Evolutionary conservation across 2,888 invertebrate species (phyloP), one percentile per base, ranked within the genome.

Genomic region (Plutella xylostella): DNA sequence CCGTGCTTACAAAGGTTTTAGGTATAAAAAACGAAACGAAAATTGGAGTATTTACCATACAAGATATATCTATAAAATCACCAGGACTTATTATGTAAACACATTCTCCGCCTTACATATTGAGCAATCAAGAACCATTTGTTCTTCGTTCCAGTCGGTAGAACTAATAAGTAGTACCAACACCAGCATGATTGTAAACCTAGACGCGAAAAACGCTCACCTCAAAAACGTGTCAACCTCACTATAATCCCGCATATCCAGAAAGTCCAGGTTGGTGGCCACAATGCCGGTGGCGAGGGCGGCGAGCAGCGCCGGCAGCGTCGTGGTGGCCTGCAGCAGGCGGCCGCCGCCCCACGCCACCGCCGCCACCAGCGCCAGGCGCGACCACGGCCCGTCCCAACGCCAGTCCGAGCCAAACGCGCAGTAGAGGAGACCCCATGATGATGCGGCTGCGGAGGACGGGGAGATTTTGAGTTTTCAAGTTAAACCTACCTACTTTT

Each of bases 221-320:
- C 82, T 74, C 50, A 83, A 58, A 55, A 77, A 74, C 12, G 55
- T 52, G 48, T 83, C 83, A 14, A 80, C 55, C 4, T 72, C 57
- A 2, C 65, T 63, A 45, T 68, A 69, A 2, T 72, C 53, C 42
- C 73, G 55, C 76, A 83, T 82, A 34, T 80, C 72, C 1, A 83
- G 63, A 15, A 74, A 67, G 1, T 63, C 71, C 1, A 77, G 46
- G 45, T 80, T 64, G 14, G 76, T 62, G 1, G 76, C 79, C 0
- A 72, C 54, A 31, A 83, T 76, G 12, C 83, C 83, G 1, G 66
- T 72, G 2, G 75, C 49, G 2, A 83, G 51, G 1, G 77, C 76
- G 12, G 76, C 82, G 2, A 82, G 50, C 0, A 74, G 57, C 0
- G 77, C 72, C 1, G 83, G 83, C 15, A 82, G 56, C 0, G 65